Base-by-base conservation (phyloP, 1,140 invertebrate genomes). In the Teleogryllus occipitalis region DNA sequence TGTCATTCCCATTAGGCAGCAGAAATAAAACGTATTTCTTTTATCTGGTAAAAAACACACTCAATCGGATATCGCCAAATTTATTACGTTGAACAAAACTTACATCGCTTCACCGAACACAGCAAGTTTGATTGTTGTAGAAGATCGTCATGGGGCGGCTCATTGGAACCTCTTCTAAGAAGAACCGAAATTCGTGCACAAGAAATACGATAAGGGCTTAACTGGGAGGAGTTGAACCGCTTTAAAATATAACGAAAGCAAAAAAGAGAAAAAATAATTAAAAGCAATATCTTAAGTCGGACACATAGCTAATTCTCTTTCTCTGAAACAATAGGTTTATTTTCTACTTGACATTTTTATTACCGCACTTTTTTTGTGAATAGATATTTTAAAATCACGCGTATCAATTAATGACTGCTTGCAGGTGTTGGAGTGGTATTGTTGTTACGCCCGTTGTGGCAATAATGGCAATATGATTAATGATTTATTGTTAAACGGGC, bases 381-480 rank as follows among this genome's bases (percentile, higher is more conserved):
- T 65, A 65, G 54, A 65, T 14, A 65, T 65, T 65, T 65, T 65
- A 65, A 65, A 65, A 65, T 65, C 54, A 65, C 54, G 54, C 54
- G 54, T 65, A 65, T 65, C 54, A 65, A 65, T 65, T 65, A 65
- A 65, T 65, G 54, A 65, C 54, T 18, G 18, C 54, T 65, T 65
- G 54, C 54, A 65, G 54, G 54, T 65, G 54, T 65, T 65, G 54
- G 54, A 65, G 10, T 65, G 54, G 54, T 65, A 65, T 65, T 65
- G 54, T 65, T 65, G 54, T 65, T 65, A 65, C 54, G 54, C 54
- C 54, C 18, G 54, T 10, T 65, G 10, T 65, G 7, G 54, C 54
- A 65, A 65, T 65, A 65, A 65, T 65, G 18, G 54, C 54, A 65
- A 65, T 65, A 65, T 65, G 54, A 65, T 65, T 65, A 65, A 65